Evolutionary conservation across 1,140 invertebrate species (phyloP).

Genomic region (Dreissena polymorpha): DNA sequence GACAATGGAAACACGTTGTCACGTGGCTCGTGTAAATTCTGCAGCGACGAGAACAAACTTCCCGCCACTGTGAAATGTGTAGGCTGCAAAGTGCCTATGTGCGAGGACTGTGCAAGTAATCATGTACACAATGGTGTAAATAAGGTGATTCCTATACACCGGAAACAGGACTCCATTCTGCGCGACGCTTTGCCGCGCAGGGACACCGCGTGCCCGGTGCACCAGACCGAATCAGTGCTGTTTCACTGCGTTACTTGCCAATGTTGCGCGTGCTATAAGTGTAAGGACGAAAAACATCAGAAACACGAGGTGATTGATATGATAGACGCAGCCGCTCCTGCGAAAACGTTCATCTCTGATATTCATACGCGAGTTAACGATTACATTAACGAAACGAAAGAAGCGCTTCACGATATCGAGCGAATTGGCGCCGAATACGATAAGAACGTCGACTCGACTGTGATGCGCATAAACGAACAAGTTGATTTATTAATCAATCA

Average conservation of each 20-base stretch:
- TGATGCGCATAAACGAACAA: conserved; percentile 32
- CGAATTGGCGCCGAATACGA: conserved; percentile 30
- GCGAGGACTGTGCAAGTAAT: conserved; percentile 33
- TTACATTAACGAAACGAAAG: conserved; percentile 42
- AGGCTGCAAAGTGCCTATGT: conserved; percentile 36
- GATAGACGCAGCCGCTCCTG: conserved; percentile 5
- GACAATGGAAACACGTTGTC: conserved; percentile 24
- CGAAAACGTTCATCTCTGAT: conserved; percentile 39
- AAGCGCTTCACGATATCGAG: conserved; percentile 44
- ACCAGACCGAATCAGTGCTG: conserved; percentile 23
- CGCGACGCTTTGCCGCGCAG: conserved; percentile 44
- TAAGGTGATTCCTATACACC: conserved; percentile 39
- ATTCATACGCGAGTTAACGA: conserved; percentile 29
- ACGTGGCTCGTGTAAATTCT: conserved; percentile 49
- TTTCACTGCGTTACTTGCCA: conserved; percentile 26
- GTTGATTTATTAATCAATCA: conserved; percentile 24
- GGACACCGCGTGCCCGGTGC: conserved; percentile 34
- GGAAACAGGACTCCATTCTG: conserved; percentile 43
- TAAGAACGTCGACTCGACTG: conserved; percentile 28
- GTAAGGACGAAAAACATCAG: conserved; percentile 37
- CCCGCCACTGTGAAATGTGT: conserved; percentile 37
- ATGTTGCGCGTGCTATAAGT: conserved; percentile 32
- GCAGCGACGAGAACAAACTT: conserved; percentile 36
- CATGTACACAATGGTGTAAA: conserved; percentile 48
- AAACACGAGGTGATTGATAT: conserved; percentile 40